These are phyloP conservation scores for Pimephales promelas DNA, from an alignment of 2,113 vertebrate species.

Conservation along the genomic window DNA sequence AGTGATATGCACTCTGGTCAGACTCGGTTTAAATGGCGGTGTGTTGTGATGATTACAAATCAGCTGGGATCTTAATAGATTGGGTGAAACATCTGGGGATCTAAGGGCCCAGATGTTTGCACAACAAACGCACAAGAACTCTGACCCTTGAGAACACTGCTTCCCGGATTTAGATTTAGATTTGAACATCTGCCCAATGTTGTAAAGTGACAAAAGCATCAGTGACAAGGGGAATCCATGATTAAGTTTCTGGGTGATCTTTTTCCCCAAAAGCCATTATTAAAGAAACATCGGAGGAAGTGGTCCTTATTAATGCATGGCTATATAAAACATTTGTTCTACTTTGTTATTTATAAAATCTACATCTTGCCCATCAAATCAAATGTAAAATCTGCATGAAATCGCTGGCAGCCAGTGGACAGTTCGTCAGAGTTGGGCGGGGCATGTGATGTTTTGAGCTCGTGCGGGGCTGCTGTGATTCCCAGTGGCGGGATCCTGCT, in stretches of 20 bases:
- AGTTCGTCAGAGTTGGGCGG: neutral
- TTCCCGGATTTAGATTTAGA: slow-evolving; percentile 38
- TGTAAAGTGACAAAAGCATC: slow-evolving; percentile 13
- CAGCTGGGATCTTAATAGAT: slow-evolving; percentile 39
- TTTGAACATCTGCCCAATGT: slow-evolving; percentile 43
- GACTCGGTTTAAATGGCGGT: slow-evolving; percentile 17
- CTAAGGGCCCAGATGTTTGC: slow-evolving; percentile 43
- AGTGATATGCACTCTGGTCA: neutral
- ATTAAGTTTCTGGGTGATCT: slow-evolving; percentile 14
- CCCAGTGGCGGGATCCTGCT: slow-evolving; percentile 38
- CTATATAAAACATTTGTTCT: neutral
- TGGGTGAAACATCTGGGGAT: slow-evolving; percentile 52
- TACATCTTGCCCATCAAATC: neutral
- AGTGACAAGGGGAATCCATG: slow-evolving; percentile 10
- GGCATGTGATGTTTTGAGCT: neutral
- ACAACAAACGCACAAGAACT: slow-evolving; percentile 40
- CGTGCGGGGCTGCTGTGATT: neutral
- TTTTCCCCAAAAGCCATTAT: neutral
- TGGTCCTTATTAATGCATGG: neutral
- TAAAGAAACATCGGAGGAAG: neutral
- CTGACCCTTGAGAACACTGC: neutral
- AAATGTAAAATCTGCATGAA: neutral
- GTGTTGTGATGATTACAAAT: slow-evolving; percentile 53
- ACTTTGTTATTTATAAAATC: neutral
- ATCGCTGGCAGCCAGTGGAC: slow-evolving; percentile 16